Base-by-base conservation (phyloP, 2,113 vertebrate species). In the Apteryx mantelli region DNA sequence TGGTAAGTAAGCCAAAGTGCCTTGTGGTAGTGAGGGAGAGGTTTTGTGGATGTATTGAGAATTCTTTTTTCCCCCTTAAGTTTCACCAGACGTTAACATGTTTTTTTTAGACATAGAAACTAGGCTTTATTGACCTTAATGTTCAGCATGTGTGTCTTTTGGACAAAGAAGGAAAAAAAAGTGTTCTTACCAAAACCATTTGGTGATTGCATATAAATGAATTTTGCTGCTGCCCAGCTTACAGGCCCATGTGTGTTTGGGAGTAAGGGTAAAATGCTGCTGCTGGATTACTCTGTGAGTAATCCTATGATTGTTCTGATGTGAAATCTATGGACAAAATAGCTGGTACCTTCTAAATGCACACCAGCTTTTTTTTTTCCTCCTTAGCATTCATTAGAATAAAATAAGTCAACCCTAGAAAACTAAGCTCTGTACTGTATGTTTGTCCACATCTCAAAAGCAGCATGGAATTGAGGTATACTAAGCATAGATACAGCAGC, bases 1-100 rank as follows among this genome's bases (percentile, higher is more conserved):
- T 99, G 99, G 99, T 99, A 96, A 98, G 99, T 91, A 15, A 38
- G 73, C 46, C 34, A 50, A 4, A 60, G 55, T 7, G 78, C 60
- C 64, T 86, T 2, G 6, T 42, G 75, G 40, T 66, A 65, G 55
- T 70, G 38, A 58, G 63, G n/a, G 85, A 65, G 48, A 82, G n/a
- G 38, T 55, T 86, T 68, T n/a, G 42, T 34, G 32, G 30, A 2
- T 55, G 36, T 32, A 3, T 1, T 74, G 77, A 50, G 64, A 38
- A 70, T 88, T 81, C n/a, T 52, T 38, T 11, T 4, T 7, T 11
- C 12, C 48, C n/a, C 58, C 68, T 60, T 89, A 85, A 86, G 66
- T 68, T 82, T 91, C 64, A 42, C 34, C 30, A 91, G 85, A 92
- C 66, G 71, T 34, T 77, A 80, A 55, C 15, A 4, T 40, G 52